Percentiles rank a stretch among this genome's conserved stretches.
These are phyloP conservation scores for Ptychodera flava DNA, from an alignment of 35 echinoderm and acorn worm species.

Conservation along the genomic window DNA sequence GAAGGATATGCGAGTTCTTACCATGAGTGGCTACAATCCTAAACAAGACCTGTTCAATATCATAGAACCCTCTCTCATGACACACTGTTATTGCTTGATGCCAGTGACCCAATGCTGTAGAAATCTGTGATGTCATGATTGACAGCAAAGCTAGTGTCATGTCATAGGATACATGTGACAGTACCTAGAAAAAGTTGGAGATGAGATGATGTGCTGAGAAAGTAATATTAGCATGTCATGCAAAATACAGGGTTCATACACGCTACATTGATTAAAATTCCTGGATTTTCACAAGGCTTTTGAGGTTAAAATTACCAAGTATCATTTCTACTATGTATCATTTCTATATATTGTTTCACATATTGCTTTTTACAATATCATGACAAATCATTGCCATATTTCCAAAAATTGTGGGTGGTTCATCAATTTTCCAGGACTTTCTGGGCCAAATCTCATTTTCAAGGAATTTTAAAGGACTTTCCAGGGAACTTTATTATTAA, in stretches of 20 bases:
- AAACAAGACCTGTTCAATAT: slow-evolving; percentile 15
- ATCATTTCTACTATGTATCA: background rate
- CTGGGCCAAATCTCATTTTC: no score
- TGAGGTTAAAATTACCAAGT: background rate
- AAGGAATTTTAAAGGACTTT: no score
- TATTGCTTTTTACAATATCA: slow-evolving; percentile 16
- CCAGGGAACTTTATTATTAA: no score
- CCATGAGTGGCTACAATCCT: slow-evolving; percentile 4
- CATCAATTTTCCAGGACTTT: no score
- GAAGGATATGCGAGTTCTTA: no score
- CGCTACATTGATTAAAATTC: background rate
- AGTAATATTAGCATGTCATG: background rate
- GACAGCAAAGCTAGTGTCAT: slow-evolving; percentile 25
- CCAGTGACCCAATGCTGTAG: slow-evolving; percentile 17
- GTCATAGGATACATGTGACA: slow-evolving; percentile 24
- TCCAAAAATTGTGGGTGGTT: no score
- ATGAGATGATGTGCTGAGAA: background rate
- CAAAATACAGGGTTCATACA: background rate
- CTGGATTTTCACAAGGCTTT: background rate
- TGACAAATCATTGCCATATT: no score
- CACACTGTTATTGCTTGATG: slow-evolving; percentile 22
- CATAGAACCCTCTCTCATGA: slow-evolving; percentile 10
- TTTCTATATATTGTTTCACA: no score
- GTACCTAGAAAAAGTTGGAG: slow-evolving; percentile 5
- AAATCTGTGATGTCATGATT: background rate